Evolutionary conservation across 2,888 invertebrate species (phyloP), one percentile per base, ranked within the genome.

Genomic region (Caenorhabditis zanzibari): DNA sequence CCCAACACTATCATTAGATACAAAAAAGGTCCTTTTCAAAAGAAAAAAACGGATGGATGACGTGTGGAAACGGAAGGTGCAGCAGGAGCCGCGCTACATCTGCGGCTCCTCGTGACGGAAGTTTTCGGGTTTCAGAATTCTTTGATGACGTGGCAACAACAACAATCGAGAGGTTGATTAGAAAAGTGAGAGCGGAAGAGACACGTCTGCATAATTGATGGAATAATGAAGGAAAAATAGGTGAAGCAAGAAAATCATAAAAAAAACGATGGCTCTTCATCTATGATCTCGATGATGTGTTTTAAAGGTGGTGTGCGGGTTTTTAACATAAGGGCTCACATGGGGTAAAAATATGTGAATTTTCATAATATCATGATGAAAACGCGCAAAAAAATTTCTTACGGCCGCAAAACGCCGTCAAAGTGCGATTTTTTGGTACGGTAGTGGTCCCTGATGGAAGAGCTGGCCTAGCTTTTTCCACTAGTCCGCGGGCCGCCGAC

Each of bases 41-140:
- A 16, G 38, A 56, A 68, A 56, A 54, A 24, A 38, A 32, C 32
- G 32, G 38, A 38, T 12, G 35, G 35, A 49, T 63, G 73, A 73
- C 61, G 73, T 72, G 58, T n/a, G 58, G 58, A 59, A 41, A 52
- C 71, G 44, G 74, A 74, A 74, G 64, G 74, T 61, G 72, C 72
- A 61, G 72, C 28, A 61, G 72, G 5, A 54, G 44, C 58, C 32
- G 32, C 32, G 32, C n/a, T n/a, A 38, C 38, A 38, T 38, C 38
- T 54, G 26, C 12, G 54, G 26, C 54, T 54, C 52, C 52, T 61
- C 61, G 41, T 56, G 74, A 74, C 44, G 54, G 54, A 28, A 44
- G 56, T 3, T 38, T 7, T 12, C n/a, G 16, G 44, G n/a, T 14
- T 54, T 54, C 54, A 26, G 26, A 26, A 47, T 47, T 19, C 10